Percentiles rank a stretch among this genome's conserved stretches.
Conservation (phyloP, 2,888 invertebrate genomes). For the Priocnemis perturbator region DNA sequence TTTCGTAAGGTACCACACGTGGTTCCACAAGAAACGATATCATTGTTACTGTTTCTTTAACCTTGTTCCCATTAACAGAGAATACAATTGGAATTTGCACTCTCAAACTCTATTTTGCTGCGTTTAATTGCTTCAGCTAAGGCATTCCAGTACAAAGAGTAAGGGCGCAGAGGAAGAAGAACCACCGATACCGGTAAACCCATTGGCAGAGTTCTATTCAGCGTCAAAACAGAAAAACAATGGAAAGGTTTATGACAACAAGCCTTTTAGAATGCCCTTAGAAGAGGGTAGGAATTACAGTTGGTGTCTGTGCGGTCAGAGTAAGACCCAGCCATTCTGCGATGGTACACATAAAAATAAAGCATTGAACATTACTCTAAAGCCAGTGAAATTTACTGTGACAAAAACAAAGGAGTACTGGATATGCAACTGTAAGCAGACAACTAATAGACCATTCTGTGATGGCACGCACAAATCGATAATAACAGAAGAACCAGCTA, state of each 20-base stretch:
- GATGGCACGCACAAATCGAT: constrained; percentile 93
- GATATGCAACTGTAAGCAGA: constrained; percentile 99
- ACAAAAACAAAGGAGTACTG: constrained; percentile 93
- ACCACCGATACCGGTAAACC: constrained; percentile 81
- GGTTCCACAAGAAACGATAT: too few species aligned
- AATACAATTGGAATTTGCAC: background rate
- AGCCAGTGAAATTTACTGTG: constrained; percentile 90
- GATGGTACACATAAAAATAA: constrained; percentile 92
- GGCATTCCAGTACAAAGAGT: background rate
- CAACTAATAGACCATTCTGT: constrained; percentile 94
- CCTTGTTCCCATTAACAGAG: too few species aligned
- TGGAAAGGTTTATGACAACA: constrained; percentile 90
- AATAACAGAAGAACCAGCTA: constrained; percentile 22
- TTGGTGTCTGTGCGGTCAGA: constrained; percentile 97
- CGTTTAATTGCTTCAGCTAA: background rate
- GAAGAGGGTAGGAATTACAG: constrained; percentile 79
- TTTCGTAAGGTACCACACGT: too few species aligned
- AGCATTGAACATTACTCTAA: constrained; percentile 84
- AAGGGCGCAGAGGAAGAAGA: background rate
- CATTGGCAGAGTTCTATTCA: constrained; percentile 79
- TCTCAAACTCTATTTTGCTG: background rate
- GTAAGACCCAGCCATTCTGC: constrained; percentile 94
- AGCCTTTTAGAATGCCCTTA: constrained; percentile 88
- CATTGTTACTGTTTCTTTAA: too few species aligned
- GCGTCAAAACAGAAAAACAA: constrained; percentile 81